Evolutionary conservation across 2,888 invertebrate species (phyloP), one percentile per base, ranked within the genome.

Genomic region (Strigamia crassipes): DNA sequence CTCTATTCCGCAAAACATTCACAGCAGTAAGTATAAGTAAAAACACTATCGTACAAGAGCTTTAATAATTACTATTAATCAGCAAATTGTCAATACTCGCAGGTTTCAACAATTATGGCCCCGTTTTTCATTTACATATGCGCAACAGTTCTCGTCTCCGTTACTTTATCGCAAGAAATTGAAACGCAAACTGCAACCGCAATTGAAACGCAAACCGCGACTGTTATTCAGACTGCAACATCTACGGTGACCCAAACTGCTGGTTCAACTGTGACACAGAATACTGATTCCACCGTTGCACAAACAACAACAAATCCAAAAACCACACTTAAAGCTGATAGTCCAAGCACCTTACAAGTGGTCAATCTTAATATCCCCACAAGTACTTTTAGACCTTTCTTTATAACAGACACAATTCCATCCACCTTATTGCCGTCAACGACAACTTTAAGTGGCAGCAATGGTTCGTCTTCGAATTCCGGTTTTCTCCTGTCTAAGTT

Each of bases 331-430:
- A 56, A 18, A 56, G 18, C n/a, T 18, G 56, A 56, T 21, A 56
- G 56, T 56, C 56, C 56, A 56, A 56, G 56, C 56, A 56, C 56
- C 56, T 56, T 56, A 56, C 56, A 56, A 18, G 56, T 56, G 56
- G 56, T 56, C 18, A 56, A 56, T 56, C 56, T 56, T 2, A 56
- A 56, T 18, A 56, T 56, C 18, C 56, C 56, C 1, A 56, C 56
- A 21, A 56, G 56, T 56, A 56, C 56, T 56, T 56, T 56, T 18
- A 56, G 56, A 56, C 56, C 56, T 56, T 56, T 56, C 56, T 56
- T 56, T 56, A 56, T 56, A 56, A 56, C 56, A 56, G 56, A 56
- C n/a, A 18, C 56, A 56, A 18, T 56, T 56, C 56, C 56, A 56
- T 18, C 56, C n/a, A 18, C 56, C 3, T 9, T 21, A 18, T 6